These are phyloP conservation scores for Cyprinella venusta DNA, from an alignment of 2,797 vertebrate species.

Conservation along the genomic window DNA sequence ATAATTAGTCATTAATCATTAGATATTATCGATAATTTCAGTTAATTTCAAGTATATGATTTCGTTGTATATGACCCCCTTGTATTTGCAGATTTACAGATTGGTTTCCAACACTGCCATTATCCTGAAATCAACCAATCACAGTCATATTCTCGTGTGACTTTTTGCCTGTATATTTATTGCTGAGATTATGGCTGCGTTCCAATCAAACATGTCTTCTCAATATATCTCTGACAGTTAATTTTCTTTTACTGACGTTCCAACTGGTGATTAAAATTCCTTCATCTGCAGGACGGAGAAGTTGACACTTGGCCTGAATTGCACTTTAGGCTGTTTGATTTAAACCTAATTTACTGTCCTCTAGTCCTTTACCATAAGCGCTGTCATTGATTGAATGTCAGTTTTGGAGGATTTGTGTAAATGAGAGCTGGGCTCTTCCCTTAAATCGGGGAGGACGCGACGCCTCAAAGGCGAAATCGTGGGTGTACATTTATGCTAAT, in stretches of 20 bases:
- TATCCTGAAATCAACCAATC: not conserved
- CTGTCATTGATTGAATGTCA: slow-evolving; percentile 53
- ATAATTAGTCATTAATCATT: not conserved
- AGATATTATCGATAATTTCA: not conserved
- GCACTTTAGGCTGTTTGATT: slow-evolving; percentile 50
- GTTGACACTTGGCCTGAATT: slow-evolving; percentile 37
- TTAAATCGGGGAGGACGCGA: slow-evolving; percentile 41
- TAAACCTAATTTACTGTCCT: slow-evolving; percentile 53
- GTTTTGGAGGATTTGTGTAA: slow-evolving; percentile 48
- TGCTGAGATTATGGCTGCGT: slow-evolving; percentile 45
- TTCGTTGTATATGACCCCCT: not conserved
- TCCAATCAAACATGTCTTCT: slow-evolving; percentile 40
- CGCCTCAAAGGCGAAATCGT: slow-evolving; percentile 45
- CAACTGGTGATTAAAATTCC: slow-evolving; percentile 39
- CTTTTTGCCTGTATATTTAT: not conserved
- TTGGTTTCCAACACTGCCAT: not conserved
- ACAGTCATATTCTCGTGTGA: not conserved
- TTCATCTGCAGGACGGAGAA: slow-evolving; percentile 27
- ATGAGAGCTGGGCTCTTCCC: slow-evolving; percentile 44
- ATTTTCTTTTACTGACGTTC: slow-evolving; percentile 22
- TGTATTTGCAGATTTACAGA: not conserved
- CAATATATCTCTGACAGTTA: slow-evolving; percentile 31
- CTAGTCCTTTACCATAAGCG: slow-evolving; percentile 43
- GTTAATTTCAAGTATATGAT: not conserved
- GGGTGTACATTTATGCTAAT: slow-evolving; percentile 45